Conservation (phyloP, 2,888 invertebrate genomes). For the Agrochola lychnidis region DNA sequence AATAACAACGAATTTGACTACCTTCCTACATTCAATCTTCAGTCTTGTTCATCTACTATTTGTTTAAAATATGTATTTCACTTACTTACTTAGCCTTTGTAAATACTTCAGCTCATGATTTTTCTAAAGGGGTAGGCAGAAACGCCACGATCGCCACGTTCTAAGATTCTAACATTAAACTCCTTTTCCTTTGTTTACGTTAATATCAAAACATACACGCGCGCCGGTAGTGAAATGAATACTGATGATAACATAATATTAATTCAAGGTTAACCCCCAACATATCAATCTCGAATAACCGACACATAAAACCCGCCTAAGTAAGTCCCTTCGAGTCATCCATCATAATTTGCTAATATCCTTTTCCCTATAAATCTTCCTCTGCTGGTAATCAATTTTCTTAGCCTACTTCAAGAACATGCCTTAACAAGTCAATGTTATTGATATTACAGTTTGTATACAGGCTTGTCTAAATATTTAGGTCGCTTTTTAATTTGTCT, state of each 20-base stretch:
- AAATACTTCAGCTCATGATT: too few species aligned
- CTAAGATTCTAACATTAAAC: not conserved
- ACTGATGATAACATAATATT: constrained; percentile 30
- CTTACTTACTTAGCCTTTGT: not conserved
- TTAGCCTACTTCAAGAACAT: constrained; percentile 19
- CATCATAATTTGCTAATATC: constrained; percentile 66
- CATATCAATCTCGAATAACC: constrained; percentile 50
- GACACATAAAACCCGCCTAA: constrained; percentile 32
- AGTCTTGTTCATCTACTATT: not conserved
- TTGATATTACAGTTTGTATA: constrained; percentile 18
- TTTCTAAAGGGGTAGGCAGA: not conserved
- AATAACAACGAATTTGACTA: not conserved
- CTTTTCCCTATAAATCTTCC: constrained; percentile 61
- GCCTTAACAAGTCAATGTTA: constrained; percentile 46
- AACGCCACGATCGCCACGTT: not conserved
- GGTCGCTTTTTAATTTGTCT: not conserved
- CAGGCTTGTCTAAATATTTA: not conserved
- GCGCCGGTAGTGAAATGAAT: constrained; percentile 8
- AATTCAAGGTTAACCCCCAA: constrained; percentile 33
- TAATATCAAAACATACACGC: not conserved
- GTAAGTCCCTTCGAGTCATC: constrained; percentile 52
- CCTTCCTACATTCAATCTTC: not conserved
- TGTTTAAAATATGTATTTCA: not conserved
- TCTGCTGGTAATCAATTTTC: constrained; percentile 56
- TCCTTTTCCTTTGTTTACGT: too few species aligned